Percentiles rank a stretch among this genome's conserved stretches.
Evolutionary conservation across 2,113 vertebrate species (phyloP).

Genomic region (Neodon shergylaensis): DNA sequence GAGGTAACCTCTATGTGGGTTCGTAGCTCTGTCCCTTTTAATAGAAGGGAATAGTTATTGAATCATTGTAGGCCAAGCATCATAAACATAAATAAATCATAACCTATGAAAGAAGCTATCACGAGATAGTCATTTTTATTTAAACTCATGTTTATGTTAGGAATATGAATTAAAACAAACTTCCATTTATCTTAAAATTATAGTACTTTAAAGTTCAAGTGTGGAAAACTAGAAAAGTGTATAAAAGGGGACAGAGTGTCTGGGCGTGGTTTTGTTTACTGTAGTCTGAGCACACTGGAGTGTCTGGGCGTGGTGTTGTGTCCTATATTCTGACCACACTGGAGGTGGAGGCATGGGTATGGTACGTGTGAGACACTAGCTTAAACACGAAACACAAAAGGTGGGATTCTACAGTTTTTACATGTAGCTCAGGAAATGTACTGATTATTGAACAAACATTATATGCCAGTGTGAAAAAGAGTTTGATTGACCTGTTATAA

Average conservation of each 20-base stretch:
- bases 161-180: slow-evolving; percentile 12
- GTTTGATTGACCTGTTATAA: not conserved
- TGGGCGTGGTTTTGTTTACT: too few species aligned
- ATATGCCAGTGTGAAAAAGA: not conserved
- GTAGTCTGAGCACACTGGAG: too few species aligned
- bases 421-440: not conserved
- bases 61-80: not conserved
- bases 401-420: not conserved
- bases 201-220: not conserved
- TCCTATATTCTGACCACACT: too few species aligned
- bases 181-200: slow-evolving; percentile 35
- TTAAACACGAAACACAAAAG: not conserved
- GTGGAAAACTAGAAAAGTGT: slow-evolving; percentile 11
- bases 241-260: not conserved
- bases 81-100: not conserved
- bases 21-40: not conserved
- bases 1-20: not conserved
- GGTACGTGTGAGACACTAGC: too few species aligned
- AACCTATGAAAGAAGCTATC: not conserved
- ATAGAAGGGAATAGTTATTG: slow-evolving; percentile 14
- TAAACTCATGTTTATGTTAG: not conserved
- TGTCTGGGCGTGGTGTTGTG: too few species aligned
- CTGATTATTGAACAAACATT: not conserved
- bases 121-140: slow-evolving; percentile 24
- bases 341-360: too few species aligned